Evolutionary conservation across 1,140 invertebrate species (phyloP).

Genomic region (Notospermus geniculatus): DNA sequence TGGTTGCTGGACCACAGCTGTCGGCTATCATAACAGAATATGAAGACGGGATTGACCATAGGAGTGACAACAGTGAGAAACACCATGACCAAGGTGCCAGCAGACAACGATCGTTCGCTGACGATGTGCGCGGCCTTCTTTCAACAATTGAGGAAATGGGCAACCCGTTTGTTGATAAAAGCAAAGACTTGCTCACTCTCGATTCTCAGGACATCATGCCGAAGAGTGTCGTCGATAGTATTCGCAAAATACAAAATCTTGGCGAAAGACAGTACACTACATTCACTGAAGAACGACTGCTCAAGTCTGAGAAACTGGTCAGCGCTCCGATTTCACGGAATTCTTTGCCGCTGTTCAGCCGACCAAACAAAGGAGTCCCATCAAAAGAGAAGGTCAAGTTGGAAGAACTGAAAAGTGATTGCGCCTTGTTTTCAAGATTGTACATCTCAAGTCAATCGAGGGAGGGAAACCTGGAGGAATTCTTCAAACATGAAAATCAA

Average conservation of each 20-base stretch:
- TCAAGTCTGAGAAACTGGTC: conserved; percentile 6
- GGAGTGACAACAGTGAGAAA: background rate
- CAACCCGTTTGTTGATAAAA: conserved; percentile 14
- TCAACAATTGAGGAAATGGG: conserved; percentile 15
- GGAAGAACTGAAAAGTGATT: too few relatives aligned
- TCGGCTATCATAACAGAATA: conserved; percentile 14
- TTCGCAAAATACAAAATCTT: background rate
- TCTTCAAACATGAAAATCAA: too few relatives aligned
- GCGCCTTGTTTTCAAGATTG: conserved; percentile 22
- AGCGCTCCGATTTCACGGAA: too few relatives aligned
- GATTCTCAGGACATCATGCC: conserved; percentile 9
- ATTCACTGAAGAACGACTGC: background rate
- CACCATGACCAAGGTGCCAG: conserved; percentile 19
- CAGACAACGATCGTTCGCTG: conserved; percentile 12
- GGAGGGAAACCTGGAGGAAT: conserved; percentile 12
- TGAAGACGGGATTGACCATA: conserved; percentile 19
- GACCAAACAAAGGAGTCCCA: too few relatives aligned
- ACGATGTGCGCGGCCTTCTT: conserved; percentile 9
- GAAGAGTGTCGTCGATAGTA: background rate
- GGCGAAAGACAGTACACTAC: background rate
- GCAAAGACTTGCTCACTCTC: background rate
- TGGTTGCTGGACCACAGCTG: conserved; percentile 17
- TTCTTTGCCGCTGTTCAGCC: too few relatives aligned
- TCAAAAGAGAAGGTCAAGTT: too few relatives aligned
- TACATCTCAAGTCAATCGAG: conserved; percentile 19